Conservation (phyloP, 2,888 invertebrate species). For the Zaprionus lineosus region DNA sequence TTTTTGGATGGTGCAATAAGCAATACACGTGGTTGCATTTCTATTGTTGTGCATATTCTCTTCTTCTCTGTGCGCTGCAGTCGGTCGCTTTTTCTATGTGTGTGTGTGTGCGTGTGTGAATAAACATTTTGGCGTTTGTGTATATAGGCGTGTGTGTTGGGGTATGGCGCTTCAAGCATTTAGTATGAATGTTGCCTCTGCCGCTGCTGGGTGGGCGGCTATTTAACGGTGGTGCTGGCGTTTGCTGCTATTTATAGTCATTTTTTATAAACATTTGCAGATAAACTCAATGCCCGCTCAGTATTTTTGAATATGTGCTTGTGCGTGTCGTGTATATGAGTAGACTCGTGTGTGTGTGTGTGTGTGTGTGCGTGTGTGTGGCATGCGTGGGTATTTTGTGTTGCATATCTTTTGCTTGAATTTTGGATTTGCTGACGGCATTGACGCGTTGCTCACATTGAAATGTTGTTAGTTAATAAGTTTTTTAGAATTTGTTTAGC, state of each 20-base stretch:
- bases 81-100: constrained; percentile 5
- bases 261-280: constrained; percentile 70
- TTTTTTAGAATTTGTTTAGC: constrained; percentile 44
- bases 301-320: constrained; percentile 9
- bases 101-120: constrained; percentile 18
- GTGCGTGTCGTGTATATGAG: constrained; percentile 14
- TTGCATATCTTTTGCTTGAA: constrained; percentile 36
- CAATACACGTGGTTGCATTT: constrained; percentile 76
- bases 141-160: constrained; percentile 3
- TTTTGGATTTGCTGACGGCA: constrained; percentile 54
- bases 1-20: constrained; percentile 60
- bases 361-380: constrained; percentile 6
- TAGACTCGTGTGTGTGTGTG: neutral
- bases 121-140: neutral
- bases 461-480: constrained; percentile 52
- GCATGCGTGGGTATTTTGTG: constrained; percentile 26
- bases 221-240: constrained; percentile 52
- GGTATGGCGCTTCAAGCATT: constrained; percentile 36
- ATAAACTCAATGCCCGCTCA: constrained; percentile 57
- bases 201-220: constrained; percentile 48
- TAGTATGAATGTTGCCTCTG: constrained; percentile 17
- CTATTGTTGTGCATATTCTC: constrained; percentile 35
- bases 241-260: constrained; percentile 67
- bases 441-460: constrained; percentile 34
- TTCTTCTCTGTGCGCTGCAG: constrained; percentile 22